Base-by-base conservation (phyloP, 2,888 invertebrate genomes). In the Minunthozetes semirufus region DNA sequence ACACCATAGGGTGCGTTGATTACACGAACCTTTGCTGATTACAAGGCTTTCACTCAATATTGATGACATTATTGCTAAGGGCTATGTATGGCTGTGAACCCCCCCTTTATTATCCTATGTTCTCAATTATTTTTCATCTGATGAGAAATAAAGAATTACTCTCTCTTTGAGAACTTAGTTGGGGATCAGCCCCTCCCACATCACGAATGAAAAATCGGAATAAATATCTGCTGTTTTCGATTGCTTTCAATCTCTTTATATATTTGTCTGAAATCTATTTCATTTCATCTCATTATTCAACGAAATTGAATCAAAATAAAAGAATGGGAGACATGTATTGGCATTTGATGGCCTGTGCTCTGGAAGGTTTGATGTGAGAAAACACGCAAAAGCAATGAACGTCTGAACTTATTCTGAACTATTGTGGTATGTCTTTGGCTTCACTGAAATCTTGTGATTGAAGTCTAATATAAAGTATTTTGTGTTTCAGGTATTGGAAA, bases 11-110 rank as follows among this genome's bases (percentile, higher is more conserved):
- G 63, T 63, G 63, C 63, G 63, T 33, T 63, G 29, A 63, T 63
- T 63, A 63, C 33, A 63, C 63, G 33, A 63, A 63, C 63, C 63
- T 29, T 63, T 63, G 63, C 63, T 63, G 63, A 63, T 63, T 63
- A 63, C 63, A 63, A 63, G 63, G 63, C 33, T 63, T n/a, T 63
- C 63, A 63, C 63, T 63, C 63, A 63, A 63, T 63, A 63, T 63
- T 63, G 63, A 63, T 63, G 63, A 33, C 63, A 63, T 63, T 63
- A 63, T 63, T n/a, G 63, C 63, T 33, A 11, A 11, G n/a, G 25
- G 63, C 63, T 33, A 63, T 29, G 17, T 63, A 15, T 33, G 17
- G 6, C 63, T 25, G 63, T 33, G 13, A n/a, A n/a, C n/a, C 63
- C 33, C 25, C 63, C 63, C 63, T 63, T 63, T 63, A 63, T 63